Percentiles rank a stretch among this genome's conserved stretches.
These are phyloP conservation scores for Charina bottae DNA, from an alignment of 2,113 vertebrate species.

Conservation along the genomic window DNA sequence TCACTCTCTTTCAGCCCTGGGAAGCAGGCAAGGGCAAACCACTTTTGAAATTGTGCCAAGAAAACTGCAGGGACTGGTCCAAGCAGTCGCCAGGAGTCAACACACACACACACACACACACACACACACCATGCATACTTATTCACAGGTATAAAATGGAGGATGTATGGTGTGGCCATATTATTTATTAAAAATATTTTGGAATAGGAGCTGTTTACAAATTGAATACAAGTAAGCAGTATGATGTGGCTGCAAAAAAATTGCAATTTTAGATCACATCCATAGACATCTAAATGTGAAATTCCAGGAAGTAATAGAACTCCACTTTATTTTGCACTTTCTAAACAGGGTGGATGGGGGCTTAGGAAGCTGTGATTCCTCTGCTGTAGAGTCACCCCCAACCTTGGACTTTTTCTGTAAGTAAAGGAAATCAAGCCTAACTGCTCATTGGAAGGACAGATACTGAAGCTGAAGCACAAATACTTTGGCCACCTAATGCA, in stretches of 20 bases:
- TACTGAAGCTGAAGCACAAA: too few species aligned
- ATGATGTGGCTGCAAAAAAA: background rate
- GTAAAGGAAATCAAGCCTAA: too few species aligned
- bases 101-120: too few species aligned
- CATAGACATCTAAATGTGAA: background rate
- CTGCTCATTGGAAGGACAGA: too few species aligned
- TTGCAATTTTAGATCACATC: background rate
- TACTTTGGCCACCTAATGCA: too few species aligned
- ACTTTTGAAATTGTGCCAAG: background rate
- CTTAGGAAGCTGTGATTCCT: background rate
- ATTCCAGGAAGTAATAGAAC: background rate
- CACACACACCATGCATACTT: too few species aligned
- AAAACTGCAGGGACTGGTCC: background rate
- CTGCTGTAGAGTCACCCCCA: background rate
- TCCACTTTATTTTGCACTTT: background rate
- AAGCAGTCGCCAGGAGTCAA: background rate
- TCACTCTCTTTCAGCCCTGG: background rate
- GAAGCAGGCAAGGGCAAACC: background rate
- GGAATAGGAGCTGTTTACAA: background rate
- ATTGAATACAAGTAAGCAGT: background rate
- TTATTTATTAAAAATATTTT: background rate
- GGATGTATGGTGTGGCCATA: background rate
- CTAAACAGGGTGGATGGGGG: background rate
- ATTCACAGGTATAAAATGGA: background rate
- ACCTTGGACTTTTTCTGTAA: background rate